Evolutionary conservation across 2,797 vertebrate genomes (phyloP), one percentile per base, ranked within the genome.

Genomic region (Spea hammondii): DNA sequence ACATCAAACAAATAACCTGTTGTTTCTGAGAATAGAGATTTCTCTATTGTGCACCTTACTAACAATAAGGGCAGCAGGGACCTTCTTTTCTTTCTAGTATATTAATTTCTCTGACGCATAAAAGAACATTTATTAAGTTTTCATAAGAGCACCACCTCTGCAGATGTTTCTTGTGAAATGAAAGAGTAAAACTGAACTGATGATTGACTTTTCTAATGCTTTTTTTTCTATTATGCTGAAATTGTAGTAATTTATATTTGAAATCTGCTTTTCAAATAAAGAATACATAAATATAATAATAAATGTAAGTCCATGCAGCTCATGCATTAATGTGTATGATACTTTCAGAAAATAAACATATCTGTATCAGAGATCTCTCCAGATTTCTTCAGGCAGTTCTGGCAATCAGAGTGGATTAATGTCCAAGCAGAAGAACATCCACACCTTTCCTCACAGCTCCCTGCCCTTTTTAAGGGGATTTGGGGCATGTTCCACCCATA

Each of bases 91-190:
- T 82, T 65, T 65, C 80, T 71, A 47, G 72, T 78, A 83, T 69
- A 88, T 86, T 84, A 82, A 87, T 86, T 83, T 84, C 10, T 5
- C 50, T 68, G 67, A 44, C 72, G 75, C 67, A 79, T 70, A 84
- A 82, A 83, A 78, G 60, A 70, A 10, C 79, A 88, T 84, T 86
- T 86, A 83, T 60, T 87, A 85, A 85, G 70, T 88, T 88, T 67
- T 82, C 76, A 14, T 83, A 57, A 44, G 51, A 14, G 11, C 79
- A 60, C 83, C 82, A 53, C 71, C 65, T 86, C 83, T 88, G 55
- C 78, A 79, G 70, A 53, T 83, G 68, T 87, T 89, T 74, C 85
- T 82, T 75, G 79, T 87, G 47, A 54, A 85, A 79, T 80, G 57
- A 86, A 86, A 86, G 75, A 74, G 68, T 79, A 68, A 77, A 49